phyloP scores from a whole-genome alignment of 2,797 vertebrate genomes.

The Characodon lateralis region DNA sequence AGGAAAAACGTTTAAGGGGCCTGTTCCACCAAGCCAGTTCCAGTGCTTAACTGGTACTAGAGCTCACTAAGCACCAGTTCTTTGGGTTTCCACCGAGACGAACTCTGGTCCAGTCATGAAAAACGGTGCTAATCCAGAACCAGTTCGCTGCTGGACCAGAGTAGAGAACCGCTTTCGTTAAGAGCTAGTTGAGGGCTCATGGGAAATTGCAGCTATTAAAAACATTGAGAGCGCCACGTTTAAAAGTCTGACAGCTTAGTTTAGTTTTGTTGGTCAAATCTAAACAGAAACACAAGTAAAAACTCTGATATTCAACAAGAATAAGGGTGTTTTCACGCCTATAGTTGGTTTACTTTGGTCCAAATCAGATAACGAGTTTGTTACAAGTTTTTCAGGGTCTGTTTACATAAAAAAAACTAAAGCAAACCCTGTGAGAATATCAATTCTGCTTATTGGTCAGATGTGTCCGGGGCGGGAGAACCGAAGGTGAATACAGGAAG shows the following conservation, averaged over 20 bases:
- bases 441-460: neutral
- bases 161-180: neutral
- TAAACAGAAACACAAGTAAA: neutral
- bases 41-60: neutral
- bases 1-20: neutral
- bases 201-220: too few relatives aligned
- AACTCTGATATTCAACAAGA: neutral
- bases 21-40: neutral
- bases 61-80: neutral
- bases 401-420: too few relatives aligned
- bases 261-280: neutral
- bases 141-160: neutral
- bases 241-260: neutral
- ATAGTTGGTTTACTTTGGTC: neutral
- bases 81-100: neutral
- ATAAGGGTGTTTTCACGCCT: neutral
- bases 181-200: neutral
- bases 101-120: too few relatives aligned
- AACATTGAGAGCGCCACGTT: neutral
- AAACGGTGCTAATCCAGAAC: neutral
- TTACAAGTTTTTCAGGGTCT: neutral
- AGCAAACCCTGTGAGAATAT: neutral
- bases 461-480: neutral
- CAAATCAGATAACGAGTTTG: neutral
- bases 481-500: neutral